Conservation (phyloP, 2,888 invertebrate species). For the Pyralis farinalis region DNA sequence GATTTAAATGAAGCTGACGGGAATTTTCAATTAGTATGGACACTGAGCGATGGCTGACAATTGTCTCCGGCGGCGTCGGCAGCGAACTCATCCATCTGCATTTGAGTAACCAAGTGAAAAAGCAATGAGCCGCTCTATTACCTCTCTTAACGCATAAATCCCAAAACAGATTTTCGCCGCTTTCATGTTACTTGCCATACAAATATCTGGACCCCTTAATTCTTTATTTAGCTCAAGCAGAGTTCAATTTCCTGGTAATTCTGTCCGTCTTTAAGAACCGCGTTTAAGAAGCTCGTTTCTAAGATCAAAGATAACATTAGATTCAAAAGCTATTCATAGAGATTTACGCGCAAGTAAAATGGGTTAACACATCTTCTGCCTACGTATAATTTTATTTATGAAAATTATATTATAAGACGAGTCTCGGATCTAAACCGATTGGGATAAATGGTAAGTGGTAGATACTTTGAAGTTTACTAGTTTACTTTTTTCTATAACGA, state of each 20-base stretch:
- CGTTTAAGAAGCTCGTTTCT: conserved; percentile 5
- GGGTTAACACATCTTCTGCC: neutral
- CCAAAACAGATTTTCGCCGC: conserved; percentile 39
- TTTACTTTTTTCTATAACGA: no score
- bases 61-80: conserved; percentile 63
- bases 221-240: conserved; percentile 6
- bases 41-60: conserved; percentile 75
- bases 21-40: conserved; percentile 77
- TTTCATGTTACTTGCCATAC: conserved; percentile 16
- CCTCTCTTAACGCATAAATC: conserved; percentile 64
- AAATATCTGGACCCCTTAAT: conserved; percentile 1
- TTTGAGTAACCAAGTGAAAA: conserved; percentile 77
- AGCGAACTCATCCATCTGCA: conserved; percentile 72
- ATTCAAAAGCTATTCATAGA: neutral
- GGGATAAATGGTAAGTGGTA: no score
- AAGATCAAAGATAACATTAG: conserved; percentile 7
- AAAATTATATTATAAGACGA: no score
- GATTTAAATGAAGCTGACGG: conserved; percentile 73
- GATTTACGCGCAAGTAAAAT: conserved; percentile 1
- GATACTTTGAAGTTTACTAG: no score
- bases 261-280: conserved; percentile 5
- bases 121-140: conserved; percentile 75
- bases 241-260: conserved; percentile 9
- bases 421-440: no score
- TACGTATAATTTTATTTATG: neutral